Conservation (phyloP, 1,140 invertebrate species). For the Ridgeia piscesae region DNA sequence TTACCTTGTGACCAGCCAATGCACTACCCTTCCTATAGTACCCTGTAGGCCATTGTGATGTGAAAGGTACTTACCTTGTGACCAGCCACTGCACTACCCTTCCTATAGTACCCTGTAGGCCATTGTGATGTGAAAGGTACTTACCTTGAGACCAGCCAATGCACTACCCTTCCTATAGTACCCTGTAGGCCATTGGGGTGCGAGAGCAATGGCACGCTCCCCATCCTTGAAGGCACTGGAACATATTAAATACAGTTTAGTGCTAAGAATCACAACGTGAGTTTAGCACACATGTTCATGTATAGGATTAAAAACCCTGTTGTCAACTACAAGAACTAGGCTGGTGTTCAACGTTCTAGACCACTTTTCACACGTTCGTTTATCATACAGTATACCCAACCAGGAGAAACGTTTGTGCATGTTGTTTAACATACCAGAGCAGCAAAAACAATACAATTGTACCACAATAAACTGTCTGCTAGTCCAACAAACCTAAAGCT, state of each 20-base stretch:
- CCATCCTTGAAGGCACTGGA: slow-evolving; percentile 63
- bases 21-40: slow-evolving; percentile 63
- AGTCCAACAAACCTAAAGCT: too few species aligned
- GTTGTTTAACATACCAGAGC: too few species aligned
- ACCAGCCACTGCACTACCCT: slow-evolving; percentile 61
- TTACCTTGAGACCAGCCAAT: slow-evolving; percentile 61
- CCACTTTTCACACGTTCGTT: too few species aligned
- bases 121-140: slow-evolving; percentile 56
- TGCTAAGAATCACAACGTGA: too few species aligned
- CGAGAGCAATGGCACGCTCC: slow-evolving; percentile 60
- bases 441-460: too few species aligned
- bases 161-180: slow-evolving; percentile 63
- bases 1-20: slow-evolving; percentile 61
- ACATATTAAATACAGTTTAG: slow-evolving; percentile 11
- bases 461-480: too few species aligned
- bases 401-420: too few species aligned
- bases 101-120: slow-evolving; percentile 63
- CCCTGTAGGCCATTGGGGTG: slow-evolving; percentile 62
- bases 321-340: too few species aligned
- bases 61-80: slow-evolving; percentile 59
- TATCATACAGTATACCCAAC: too few species aligned
- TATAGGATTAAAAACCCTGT: too few species aligned
- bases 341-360: too few species aligned
- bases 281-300: too few species aligned
- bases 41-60: slow-evolving; percentile 62